phyloP scores from a whole-genome alignment of 2,797 vertebrate species.

The Pyrocephalus nanus region DNA sequence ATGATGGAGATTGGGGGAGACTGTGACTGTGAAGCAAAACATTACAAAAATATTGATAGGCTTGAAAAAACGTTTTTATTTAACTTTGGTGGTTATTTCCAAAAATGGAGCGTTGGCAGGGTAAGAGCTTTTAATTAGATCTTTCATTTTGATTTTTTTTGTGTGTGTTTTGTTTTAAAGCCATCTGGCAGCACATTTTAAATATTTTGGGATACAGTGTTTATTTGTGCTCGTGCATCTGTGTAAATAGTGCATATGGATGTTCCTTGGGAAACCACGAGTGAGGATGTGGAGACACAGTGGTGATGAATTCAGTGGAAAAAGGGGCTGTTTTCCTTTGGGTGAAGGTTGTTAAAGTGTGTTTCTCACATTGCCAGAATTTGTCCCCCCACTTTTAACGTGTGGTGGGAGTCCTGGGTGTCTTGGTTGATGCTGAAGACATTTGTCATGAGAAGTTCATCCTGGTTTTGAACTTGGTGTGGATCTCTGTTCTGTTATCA shows the following conservation, averaged over 20 bases:
- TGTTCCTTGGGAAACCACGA: neutral
- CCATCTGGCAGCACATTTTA: slow-evolving; percentile 27
- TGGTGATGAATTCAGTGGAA: neutral
- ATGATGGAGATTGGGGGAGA: neutral
- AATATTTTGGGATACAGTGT: neutral
- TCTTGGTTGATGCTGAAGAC: neutral
- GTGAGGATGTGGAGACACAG: neutral
- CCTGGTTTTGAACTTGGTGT: neutral
- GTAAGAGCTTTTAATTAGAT: slow-evolving; percentile 22
- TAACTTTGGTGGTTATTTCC: neutral
- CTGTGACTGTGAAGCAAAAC: neutral
- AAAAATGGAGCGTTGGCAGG: neutral
- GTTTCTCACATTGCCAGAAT: neutral
- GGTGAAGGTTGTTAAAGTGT: rapidly evolving
- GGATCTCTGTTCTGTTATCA: neutral
- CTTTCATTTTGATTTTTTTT: neutral
- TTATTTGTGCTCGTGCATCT: neutral
- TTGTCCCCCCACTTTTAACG: rapidly evolving
- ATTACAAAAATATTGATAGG: neutral
- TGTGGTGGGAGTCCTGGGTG: rapidly evolving
- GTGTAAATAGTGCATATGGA: neutral
- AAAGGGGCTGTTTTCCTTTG: rapidly evolving
- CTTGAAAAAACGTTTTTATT: neutral
- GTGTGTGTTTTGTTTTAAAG: neutral
- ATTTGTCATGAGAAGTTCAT: rapidly evolving